Conservation (phyloP, 2,113 vertebrate species). For the Columba janthina region DNA sequence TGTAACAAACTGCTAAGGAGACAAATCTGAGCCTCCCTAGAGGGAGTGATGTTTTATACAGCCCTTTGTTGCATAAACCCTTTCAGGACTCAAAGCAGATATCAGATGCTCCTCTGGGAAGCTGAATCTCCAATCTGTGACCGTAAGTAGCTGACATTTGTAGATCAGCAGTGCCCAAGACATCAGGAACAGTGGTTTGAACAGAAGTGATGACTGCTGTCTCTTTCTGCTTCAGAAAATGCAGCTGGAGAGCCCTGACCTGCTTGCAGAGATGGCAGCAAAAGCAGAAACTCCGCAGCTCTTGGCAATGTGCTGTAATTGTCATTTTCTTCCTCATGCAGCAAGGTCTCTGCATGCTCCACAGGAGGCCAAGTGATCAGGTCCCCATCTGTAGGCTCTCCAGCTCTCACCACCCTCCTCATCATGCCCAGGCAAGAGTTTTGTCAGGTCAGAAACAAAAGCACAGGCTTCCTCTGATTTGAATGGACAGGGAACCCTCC, state of each 20-base stretch:
- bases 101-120: neutral
- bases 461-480: neutral
- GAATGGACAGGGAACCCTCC: neutral
- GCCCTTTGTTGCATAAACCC: too few relatives aligned
- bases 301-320: neutral
- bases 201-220: neutral
- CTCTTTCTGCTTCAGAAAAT: neutral
- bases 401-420: neutral
- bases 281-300: neutral
- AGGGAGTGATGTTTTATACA: neutral
- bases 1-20: accelerated
- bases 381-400: neutral
- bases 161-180: neutral
- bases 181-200: neutral
- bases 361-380: neutral
- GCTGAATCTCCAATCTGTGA: neutral
- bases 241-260: neutral
- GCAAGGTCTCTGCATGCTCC: neutral
- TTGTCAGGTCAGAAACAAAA: neutral
- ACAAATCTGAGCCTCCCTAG: neutral
- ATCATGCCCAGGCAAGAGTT: neutral
- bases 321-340: neutral
- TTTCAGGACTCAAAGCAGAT: neutral
- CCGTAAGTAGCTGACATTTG: neutral
- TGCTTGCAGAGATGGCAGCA: neutral